Evolutionary conservation across 2,888 invertebrate genomes (phyloP), one percentile per base, ranked within the genome.

Genomic region (Agrotis ipsilon): DNA sequence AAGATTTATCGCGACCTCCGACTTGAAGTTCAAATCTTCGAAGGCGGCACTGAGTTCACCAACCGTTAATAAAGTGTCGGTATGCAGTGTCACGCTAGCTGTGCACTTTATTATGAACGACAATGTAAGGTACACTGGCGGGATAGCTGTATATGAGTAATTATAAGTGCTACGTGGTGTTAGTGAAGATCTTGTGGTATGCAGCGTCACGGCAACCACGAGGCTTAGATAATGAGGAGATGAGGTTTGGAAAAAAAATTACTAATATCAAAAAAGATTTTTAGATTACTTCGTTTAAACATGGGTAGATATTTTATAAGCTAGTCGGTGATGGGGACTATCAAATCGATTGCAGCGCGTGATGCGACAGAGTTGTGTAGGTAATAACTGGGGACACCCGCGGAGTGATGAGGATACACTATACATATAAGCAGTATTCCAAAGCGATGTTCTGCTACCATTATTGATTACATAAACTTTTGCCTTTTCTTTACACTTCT

Each of bases 41-140:
- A 21, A 57, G 62, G n/a, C 65, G 32, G 49, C 48, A 9, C 19
- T 39, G 39, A 39, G 39, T 2, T 39, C 39, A 19, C 14, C 51
- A 14, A n/a, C 43, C 49, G 39, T 62, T 55, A 54, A 80, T 68
- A 68, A 70, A 51, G 70, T n/a, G n/a, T 0, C 45, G 60, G 24
- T 81, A 70, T 78, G 78, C 81, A 51, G 9, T 46, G 70, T 81
- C 78, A 78, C 81, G 78, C 49, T 27, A 39, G 45, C 76, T 69
- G 75, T 49, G 49, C 24, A 58, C 80, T 80, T 59, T 43, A 80
- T 64, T 62, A 51, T 65, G 76, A 70, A 54, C 58, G 27, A 54
- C 81, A 49, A 32, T 55, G 46, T 51, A 43, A 32, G 49, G 39
- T 24, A 52, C 52, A 54, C 24, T 39, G 66, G 21, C 5, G 13